These are phyloP conservation scores for Orestias chungarensis DNA, from an alignment of 2,797 vertebrate species.

Conservation along the genomic window DNA sequence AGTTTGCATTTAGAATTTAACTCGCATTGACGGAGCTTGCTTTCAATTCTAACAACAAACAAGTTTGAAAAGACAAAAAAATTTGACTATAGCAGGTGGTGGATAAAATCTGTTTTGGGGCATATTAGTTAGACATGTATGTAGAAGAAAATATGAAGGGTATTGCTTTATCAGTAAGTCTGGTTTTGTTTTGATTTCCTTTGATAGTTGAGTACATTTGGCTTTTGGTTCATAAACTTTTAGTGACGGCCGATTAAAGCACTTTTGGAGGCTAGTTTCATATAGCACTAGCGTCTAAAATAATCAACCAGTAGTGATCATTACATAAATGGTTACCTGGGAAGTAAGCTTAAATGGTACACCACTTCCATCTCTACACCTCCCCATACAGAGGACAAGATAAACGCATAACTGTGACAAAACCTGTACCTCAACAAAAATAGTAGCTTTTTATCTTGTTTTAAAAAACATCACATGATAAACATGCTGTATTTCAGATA, in stretches of 20 bases:
- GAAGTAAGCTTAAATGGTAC: background rate
- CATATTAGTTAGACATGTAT: background rate
- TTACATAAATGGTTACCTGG: background rate
- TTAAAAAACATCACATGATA: background rate
- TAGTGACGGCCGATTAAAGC: background rate
- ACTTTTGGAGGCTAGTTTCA: background rate
- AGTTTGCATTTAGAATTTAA: slow-evolving; percentile 35
- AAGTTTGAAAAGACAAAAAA: background rate
- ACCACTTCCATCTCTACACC: background rate
- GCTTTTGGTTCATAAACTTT: background rate
- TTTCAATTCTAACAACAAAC: background rate
- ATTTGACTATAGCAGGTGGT: too few species aligned
- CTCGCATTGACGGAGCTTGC: slow-evolving; percentile 24
- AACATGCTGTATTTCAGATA: background rate
- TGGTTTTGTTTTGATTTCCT: background rate
- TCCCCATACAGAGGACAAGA: too few species aligned
- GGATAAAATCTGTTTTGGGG: background rate
- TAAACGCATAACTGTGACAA: background rate
- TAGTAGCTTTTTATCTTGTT: background rate
- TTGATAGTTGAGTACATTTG: background rate
- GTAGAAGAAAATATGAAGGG: too few species aligned
- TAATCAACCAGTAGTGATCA: background rate
- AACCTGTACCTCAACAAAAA: background rate
- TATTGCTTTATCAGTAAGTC: background rate
- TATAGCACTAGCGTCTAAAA: too few species aligned